Percentiles rank a stretch among this genome's conserved stretches.
Evolutionary conservation across 1,140 invertebrate genomes (phyloP).

Genomic region (Meloidogyne chitwoodi): DNA sequence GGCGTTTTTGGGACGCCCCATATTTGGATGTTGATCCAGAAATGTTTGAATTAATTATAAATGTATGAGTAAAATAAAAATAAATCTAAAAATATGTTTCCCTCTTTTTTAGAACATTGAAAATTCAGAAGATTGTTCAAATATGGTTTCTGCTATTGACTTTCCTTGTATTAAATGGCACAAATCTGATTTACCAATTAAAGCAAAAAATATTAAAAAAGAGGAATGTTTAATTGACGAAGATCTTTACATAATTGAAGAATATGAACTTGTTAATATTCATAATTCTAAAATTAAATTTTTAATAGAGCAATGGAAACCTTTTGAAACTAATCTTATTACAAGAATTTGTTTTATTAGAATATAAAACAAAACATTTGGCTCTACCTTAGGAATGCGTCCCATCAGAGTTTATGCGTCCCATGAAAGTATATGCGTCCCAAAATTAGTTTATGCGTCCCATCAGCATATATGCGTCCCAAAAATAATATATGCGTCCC

Average conservation of each 20-base stretch:
- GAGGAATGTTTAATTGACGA: not conserved
- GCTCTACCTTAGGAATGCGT: too few relatives aligned
- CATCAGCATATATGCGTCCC: too few relatives aligned
- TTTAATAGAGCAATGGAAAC: not conserved
- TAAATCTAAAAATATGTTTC: not conserved
- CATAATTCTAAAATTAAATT: not conserved
- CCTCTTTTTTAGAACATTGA: not conserved
- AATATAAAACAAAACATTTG: too few relatives aligned
- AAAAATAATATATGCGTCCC: too few relatives aligned
- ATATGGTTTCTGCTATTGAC: not conserved
- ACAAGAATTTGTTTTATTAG: not conserved
- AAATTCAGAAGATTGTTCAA: not conserved
- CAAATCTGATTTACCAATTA: not conserved
- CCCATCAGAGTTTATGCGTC: too few relatives aligned
- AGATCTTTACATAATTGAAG: not conserved
- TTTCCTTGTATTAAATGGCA: not conserved
- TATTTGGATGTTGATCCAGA: not conserved
- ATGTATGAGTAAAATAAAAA: not conserved
- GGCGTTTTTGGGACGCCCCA: too few relatives aligned
- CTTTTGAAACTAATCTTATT: not conserved
- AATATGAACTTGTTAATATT: not conserved
- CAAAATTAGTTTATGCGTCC: too few relatives aligned
- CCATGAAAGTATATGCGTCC: too few relatives aligned
- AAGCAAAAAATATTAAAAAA: not conserved
- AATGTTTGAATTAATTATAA: not conserved